Evolutionary conservation across 2,113 vertebrate species (phyloP), one percentile per base, ranked within the genome.

Genomic region (Anarrhichthys ocellatus): DNA sequence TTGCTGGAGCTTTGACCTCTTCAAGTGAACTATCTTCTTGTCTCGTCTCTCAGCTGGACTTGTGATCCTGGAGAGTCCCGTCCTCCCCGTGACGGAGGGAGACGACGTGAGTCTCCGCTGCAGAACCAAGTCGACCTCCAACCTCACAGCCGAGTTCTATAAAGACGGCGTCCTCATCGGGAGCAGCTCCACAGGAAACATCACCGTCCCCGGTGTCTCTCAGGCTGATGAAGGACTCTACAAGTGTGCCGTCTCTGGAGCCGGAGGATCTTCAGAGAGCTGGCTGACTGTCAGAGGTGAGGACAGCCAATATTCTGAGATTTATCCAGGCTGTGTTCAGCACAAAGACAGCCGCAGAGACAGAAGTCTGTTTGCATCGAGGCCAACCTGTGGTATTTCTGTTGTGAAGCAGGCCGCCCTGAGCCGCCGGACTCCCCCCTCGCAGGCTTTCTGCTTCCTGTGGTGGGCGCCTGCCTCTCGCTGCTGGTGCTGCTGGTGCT

Each of bases 31-130:
- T 44, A 2, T 66, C n/a, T 44, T 48, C 66, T 32, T 68, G 27
- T 82, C 0, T 77, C 46, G 42, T 70, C 11, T 0, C 17, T 27
- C 72, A 90, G 89, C 0, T 22, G 68, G 38, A 0, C 0, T 4
- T 0, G 59, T 89, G 63, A 70, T 87, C 32, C 83, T 91, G 83
- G 82, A 89, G 54, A 15, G 71, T 80, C 85, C 87, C 0, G 67
- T 0, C 2, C 71, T 52, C 13, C 85, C 90, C 22, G 80, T 87
- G 52, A 1, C 0, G 27, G 80, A 80, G 18, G 86, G 84, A 20
- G 48, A 83, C 5, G 0, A 9, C 1, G 77, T 88, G 4, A 13
- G 77, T 0, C 64, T 91, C 0, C 3, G 38, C 32, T 91, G 90
- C 22, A 74, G 18, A 17, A 3, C 1, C n/a, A 29, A 0, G 0